Percentiles rank a stretch among this genome's conserved stretches.
Conservation (phyloP, 2,113 vertebrate genomes). For the Chamaetylas fuelleborni region DNA sequence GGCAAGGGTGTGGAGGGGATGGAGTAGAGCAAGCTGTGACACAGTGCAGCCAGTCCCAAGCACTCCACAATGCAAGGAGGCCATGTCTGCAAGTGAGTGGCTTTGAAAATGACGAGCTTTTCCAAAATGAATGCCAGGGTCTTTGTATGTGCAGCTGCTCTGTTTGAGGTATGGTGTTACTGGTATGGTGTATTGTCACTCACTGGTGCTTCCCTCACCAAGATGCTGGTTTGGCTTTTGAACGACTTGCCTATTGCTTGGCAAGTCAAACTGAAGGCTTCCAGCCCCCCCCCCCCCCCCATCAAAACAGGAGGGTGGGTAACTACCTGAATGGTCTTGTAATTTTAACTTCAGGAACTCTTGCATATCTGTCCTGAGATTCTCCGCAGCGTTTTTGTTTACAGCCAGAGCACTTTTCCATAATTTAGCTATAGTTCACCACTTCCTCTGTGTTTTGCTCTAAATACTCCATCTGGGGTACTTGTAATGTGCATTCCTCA, state of each 20-base stretch:
- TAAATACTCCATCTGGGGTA: neutral
- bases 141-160: neutral
- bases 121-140: neutral
- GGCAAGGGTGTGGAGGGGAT: neutral
- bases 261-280: neutral
- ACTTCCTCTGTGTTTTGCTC: neutral
- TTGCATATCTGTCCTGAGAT: neutral
- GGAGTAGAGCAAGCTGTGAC: neutral
- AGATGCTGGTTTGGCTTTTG: neutral
- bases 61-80: neutral
- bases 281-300: neutral
- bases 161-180: neutral
- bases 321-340: neutral
- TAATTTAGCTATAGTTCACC: neutral
- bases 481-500: neutral
- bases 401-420: neutral
- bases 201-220: neutral
- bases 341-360: neutral
- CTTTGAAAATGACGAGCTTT: neutral
- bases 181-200: neutral
- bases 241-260: neutral
- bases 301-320: neutral
- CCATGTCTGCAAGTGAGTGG: rapidly evolving
- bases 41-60: neutral
- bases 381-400: neutral